Evolutionary conservation across 1,140 invertebrate species (phyloP).

Genomic region (Chrysopa pallens): DNA sequence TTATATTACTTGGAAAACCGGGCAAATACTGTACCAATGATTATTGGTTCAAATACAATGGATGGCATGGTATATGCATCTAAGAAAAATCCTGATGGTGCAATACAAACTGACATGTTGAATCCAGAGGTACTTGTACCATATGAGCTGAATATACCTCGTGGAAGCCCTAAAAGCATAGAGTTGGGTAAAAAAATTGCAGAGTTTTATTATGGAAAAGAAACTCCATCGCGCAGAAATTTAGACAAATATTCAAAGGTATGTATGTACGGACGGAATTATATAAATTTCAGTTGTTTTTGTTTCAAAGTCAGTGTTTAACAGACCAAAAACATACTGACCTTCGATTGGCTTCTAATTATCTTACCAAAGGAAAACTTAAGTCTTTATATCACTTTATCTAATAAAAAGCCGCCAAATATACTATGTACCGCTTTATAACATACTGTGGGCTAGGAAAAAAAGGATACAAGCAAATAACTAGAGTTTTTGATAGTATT

Average conservation of each 20-base stretch:
- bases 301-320: no score
- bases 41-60: slow-evolving; percentile 34
- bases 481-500: no score
- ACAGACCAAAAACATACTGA: no score
- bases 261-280: no score
- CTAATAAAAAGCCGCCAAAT: no score
- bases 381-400: no score
- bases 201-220: slow-evolving; percentile 26
- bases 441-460: no score
- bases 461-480: no score
- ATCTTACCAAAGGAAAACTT: no score
- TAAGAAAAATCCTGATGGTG: slow-evolving; percentile 11
- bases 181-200: slow-evolving; percentile 23
- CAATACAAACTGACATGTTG: slow-evolving; percentile 12
- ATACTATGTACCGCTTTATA: no score
- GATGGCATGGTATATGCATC: slow-evolving; percentile 30
- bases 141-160: slow-evolving; percentile 1
- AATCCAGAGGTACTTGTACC: slow-evolving; percentile 3
- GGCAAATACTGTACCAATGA: slow-evolving; percentile 30
- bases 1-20: slow-evolving; percentile 21
- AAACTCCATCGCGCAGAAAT: slow-evolving; percentile 2
- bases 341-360: no score
- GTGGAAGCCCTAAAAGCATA: slow-evolving; percentile 4
- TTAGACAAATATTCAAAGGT: not conserved
- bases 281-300: not conserved